These are phyloP conservation scores for Bombus breviceps DNA, from an alignment of 1,140 invertebrate species.

Conservation along the genomic window DNA sequence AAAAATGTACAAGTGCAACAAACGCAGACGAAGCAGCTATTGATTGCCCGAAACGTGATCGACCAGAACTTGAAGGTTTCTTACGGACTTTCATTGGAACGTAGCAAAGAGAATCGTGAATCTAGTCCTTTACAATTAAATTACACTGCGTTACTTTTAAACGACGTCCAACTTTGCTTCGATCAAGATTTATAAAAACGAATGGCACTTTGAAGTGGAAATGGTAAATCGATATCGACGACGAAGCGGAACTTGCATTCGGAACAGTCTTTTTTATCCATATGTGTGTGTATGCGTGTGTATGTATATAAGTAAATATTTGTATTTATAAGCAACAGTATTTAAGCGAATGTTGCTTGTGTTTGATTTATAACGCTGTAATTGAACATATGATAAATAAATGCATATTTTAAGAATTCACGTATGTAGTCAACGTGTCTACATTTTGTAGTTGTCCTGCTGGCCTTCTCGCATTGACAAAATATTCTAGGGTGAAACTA, in stretches of 20 bases:
- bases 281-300: neutral
- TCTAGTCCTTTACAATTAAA: conserved; percentile 42
- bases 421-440: neutral
- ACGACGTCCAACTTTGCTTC: neutral
- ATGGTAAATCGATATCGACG: neutral
- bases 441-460: neutral
- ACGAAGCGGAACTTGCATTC: neutral
- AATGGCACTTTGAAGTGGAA: neutral
- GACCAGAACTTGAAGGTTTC: neutral
- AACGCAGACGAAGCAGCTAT: conserved; percentile 66
- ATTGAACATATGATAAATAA: conserved; percentile 15
- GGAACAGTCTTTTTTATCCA: neutral
- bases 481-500: conserved; percentile 29
- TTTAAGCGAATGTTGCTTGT: neutral
- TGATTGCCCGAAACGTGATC: neutral
- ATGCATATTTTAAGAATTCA: no score
- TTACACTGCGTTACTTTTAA: neutral
- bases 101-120: neutral
- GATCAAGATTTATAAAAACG: neutral
- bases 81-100: neutral
- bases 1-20: conserved; percentile 89
- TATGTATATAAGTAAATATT: neutral
- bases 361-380: neutral
- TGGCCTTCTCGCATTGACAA: neutral
- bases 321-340: neutral